Base-by-base conservation (phyloP, 2,888 invertebrate genomes). In the Acleris literana region DNA sequence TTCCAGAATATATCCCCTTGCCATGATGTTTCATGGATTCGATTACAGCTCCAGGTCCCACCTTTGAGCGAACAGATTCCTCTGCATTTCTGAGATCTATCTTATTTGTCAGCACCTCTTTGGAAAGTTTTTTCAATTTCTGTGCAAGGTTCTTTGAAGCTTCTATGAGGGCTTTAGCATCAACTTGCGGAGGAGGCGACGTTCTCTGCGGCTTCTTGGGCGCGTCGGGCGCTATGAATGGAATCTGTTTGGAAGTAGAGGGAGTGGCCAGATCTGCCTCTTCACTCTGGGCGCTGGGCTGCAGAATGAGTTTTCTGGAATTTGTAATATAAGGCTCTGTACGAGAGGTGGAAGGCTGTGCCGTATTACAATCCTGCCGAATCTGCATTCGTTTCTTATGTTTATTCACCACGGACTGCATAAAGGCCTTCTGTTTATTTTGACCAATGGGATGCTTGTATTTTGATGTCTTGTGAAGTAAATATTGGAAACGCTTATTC, bases 1-100 rank as follows among this genome's bases (percentile, higher is more conserved):
- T 98, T 71, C 99, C 99, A 16, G 98, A 98, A 90, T 98, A 99
- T 71, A 98, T 97, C 76, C 98, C 98, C 86, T 97, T 97, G 72
- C 98, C 97, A 79, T 98, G 97, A 84, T 98, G 97, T 85, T 96
- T 96, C 97, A 97, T 97, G 77, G 97, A 97, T 83, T 97, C 97
- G 82, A 97, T 97, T 80, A 97, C 96, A 77, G 97, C 97, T 44
- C 97, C 97, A 16, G 91, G 90, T 63, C 90, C 90, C 60, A 88
- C 85, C 70, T 90, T 92, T 20, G 88, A 78, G 56, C 94, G 90
- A 48, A 93, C 86, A 0, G 91, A 76, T 71, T 94, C 94, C 70
- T 94, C 94, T 0, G 88, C 79, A 18, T 82, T 79, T 82, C 85
- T 90, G 76, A 90, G 81, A 79, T 92, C 92, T 70, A 94, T 93